Percentiles rank a stretch among this genome's conserved stretches.
phyloP scores from a whole-genome alignment of 2,888 invertebrate genomes.

The Neoitamus cyanurus region DNA sequence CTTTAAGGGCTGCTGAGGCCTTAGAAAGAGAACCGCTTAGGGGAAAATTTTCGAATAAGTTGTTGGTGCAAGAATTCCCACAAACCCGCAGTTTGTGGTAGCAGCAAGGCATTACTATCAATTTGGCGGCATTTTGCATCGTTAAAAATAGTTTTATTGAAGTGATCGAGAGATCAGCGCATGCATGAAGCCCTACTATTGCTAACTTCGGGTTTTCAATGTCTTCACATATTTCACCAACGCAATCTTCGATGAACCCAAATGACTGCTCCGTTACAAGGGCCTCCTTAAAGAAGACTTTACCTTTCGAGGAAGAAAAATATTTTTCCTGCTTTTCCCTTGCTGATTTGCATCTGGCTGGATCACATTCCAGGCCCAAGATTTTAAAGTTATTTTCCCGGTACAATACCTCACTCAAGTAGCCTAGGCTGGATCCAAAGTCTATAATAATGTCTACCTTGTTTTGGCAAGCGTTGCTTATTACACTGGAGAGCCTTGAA shows the following conservation, averaged over 20 bases:
- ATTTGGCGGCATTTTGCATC: slow-evolving; percentile 69
- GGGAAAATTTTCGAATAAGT: slow-evolving; percentile 74
- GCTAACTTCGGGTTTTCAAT: slow-evolving; percentile 55
- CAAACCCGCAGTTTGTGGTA: slow-evolving; percentile 75
- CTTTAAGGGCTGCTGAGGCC: slow-evolving; percentile 8
- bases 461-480: slow-evolving; percentile 57
- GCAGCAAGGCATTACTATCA: slow-evolving; percentile 82
- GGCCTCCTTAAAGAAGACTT: slow-evolving; percentile 72
- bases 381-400: slow-evolving; percentile 69
- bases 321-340: slow-evolving; percentile 70
- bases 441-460: slow-evolving; percentile 73
- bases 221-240: slow-evolving; percentile 60
- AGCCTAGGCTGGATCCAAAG: slow-evolving; percentile 82
- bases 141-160: slow-evolving; percentile 75
- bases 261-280: slow-evolving; percentile 70
- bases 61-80: slow-evolving; percentile 2
- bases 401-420: slow-evolving; percentile 76
- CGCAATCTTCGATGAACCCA: slow-evolving; percentile 65
- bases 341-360: slow-evolving; percentile 70
- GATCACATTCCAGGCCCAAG: slow-evolving; percentile 76
- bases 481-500: slow-evolving; percentile 69
- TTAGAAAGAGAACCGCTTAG: slow-evolving; percentile 68
- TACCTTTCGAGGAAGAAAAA: slow-evolving; percentile 68
- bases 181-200: slow-evolving; percentile 79
- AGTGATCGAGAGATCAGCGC: slow-evolving; percentile 79